Conservation (phyloP, 2,888 invertebrate species). For the Stratiomys singularior region DNA sequence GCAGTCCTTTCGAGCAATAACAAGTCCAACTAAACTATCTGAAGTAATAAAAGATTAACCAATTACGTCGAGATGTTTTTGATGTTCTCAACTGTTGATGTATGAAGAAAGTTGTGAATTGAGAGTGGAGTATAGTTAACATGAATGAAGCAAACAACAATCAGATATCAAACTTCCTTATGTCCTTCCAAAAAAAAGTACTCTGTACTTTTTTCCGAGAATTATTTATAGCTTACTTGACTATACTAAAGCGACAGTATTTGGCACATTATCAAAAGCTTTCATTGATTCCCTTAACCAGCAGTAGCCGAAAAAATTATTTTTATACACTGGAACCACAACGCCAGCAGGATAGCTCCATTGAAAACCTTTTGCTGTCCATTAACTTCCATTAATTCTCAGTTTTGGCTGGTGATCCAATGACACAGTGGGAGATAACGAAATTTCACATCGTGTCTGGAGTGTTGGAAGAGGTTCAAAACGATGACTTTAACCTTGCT, state of each 20-base stretch:
- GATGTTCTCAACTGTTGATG: neutral
- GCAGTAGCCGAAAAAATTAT: slow-evolving; percentile 6
- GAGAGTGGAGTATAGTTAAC: neutral
- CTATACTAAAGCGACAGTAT: no score
- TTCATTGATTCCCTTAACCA: slow-evolving; percentile 21
- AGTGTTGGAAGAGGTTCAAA: slow-evolving; percentile 20
- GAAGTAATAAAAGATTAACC: slow-evolving; percentile 51
- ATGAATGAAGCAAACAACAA: no score
- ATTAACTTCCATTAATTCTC: slow-evolving; percentile 41
- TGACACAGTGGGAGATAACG: slow-evolving; percentile 32
- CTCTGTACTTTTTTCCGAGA: no score
- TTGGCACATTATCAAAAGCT: slow-evolving; percentile 14
- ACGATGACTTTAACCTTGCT: slow-evolving; percentile 30
- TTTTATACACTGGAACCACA: neutral
- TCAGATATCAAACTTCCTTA: no score
- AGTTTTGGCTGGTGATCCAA: slow-evolving; percentile 14
- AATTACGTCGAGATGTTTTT: slow-evolving; percentile 46
- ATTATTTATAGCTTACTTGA: no score
- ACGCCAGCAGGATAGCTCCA: slow-evolving; percentile 9
- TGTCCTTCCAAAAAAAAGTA: no score
- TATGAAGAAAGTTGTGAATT: neutral
- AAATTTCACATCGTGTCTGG: neutral
- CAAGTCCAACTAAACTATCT: slow-evolving; percentile 3
- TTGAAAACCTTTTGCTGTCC: slow-evolving; percentile 6
- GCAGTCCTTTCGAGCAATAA: neutral